phyloP scores from a whole-genome alignment of 2,888 invertebrate species.

The Lissonota sp. region DNA sequence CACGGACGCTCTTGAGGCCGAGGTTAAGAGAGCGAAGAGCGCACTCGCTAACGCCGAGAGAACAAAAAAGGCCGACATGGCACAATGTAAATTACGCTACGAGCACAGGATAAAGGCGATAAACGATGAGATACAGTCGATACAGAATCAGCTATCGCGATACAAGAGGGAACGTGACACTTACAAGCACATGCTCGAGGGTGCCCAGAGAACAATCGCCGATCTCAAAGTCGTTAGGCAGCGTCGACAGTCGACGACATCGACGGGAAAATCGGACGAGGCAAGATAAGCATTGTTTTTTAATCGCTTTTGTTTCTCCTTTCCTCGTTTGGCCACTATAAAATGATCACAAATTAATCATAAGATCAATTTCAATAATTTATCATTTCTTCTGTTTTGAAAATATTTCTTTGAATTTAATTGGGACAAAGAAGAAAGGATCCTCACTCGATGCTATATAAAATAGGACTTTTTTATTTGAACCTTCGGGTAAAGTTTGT shows the following conservation, averaged over 20 bases:
- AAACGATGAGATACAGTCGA: constrained; percentile 92
- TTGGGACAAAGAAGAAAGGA: constrained; percentile 1
- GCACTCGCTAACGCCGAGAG: constrained; percentile 89
- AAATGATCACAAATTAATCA: too few relatives aligned
- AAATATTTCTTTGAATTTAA: background rate
- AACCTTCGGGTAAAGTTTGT: too few relatives aligned
- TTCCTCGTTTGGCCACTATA: too few relatives aligned
- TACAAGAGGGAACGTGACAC: constrained; percentile 95
- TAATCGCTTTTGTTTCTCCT: too few relatives aligned
- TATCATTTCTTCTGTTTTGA: too few relatives aligned
- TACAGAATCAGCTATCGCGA: constrained; percentile 90
- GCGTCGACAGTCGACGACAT: constrained; percentile 83
- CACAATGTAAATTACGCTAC: constrained; percentile 92
- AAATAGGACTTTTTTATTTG: too few relatives aligned
- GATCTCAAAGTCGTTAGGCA: constrained; percentile 87
- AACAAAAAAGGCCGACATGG: constrained; percentile 90
- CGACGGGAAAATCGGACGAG: constrained; percentile 90
- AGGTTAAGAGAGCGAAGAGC: constrained; percentile 89
- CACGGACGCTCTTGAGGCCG: constrained; percentile 90
- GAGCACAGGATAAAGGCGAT: constrained; percentile 93
- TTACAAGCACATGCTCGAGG: constrained; percentile 95
- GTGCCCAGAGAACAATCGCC: constrained; percentile 92
- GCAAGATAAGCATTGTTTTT: constrained; percentile 80
- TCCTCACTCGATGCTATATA: too few relatives aligned
- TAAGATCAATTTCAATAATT: too few relatives aligned